phyloP scores from a whole-genome alignment of 2,797 vertebrate species.

The Protonibea diacanthus region DNA sequence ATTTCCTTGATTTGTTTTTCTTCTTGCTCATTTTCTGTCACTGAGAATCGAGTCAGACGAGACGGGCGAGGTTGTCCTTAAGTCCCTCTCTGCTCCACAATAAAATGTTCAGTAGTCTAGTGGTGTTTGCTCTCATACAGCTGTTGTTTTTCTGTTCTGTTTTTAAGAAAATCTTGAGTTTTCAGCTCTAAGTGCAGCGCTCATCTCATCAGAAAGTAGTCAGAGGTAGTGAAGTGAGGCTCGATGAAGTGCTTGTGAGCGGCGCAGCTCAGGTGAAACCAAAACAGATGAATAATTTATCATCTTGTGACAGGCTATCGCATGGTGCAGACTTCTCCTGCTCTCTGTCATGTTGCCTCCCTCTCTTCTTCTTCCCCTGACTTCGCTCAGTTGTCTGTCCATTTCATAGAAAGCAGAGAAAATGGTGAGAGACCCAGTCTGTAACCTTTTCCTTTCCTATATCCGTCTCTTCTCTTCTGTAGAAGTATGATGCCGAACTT shows the following conservation, averaged over 20 bases:
- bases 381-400: conserved; percentile 14
- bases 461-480: conserved; percentile 48
- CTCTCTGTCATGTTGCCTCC: conserved; percentile 15
- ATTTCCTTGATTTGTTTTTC: background rate
- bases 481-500: conserved; percentile 97
- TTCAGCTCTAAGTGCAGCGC: conserved; percentile 22
- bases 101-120: conserved; percentile 1
- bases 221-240: conserved; percentile 58
- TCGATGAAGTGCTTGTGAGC: conserved; percentile 51
- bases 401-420: conserved; percentile 16
- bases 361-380: background rate
- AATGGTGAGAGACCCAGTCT: background rate
- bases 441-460: conserved; percentile 1
- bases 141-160: conserved; percentile 14
- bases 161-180: conserved; percentile 3
- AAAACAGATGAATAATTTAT: conserved; percentile 77
- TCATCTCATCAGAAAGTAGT: conserved; percentile 50
- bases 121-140: conserved; percentile 10
- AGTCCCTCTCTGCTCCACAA: conserved; percentile 9
- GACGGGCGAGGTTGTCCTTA: background rate
- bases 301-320: conserved; percentile 59
- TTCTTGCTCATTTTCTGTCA: background rate
- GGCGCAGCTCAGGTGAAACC: conserved; percentile 54
- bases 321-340: conserved; percentile 34
- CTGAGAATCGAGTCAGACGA: conserved; percentile 13